Conservation (phyloP, 2,113 vertebrate species). For the Brevimyrus niger region DNA sequence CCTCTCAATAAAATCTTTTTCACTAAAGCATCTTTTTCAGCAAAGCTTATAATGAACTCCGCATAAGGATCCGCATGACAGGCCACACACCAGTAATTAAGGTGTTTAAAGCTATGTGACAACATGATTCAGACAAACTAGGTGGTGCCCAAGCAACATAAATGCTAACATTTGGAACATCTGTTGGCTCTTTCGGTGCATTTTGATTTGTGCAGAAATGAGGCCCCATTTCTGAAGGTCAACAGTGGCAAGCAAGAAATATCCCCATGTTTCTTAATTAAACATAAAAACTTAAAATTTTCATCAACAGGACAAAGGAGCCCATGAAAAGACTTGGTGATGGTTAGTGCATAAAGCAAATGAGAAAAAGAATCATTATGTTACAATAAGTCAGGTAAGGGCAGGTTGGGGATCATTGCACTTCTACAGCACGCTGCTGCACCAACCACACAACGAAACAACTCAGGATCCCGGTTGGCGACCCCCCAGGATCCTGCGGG, state of each 20-base stretch:
- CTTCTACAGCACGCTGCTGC: not conserved
- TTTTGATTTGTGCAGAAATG: slow-evolving; percentile 21
- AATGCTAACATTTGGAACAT: slow-evolving; percentile 21
- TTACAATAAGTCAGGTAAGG: not conserved
- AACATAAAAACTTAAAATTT: not conserved
- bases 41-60: not conserved
- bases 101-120: slow-evolving; percentile 22
- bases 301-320: not conserved
- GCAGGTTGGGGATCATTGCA: not conserved
- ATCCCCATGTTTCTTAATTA: not conserved
- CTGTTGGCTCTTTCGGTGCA: slow-evolving; percentile 24
- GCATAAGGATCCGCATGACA: not conserved
- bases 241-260: not conserved
- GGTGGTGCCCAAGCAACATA: slow-evolving; percentile 11
- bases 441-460: not conserved
- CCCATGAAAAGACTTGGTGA: not conserved
- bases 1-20: not conserved
- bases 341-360: not conserved
- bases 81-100: slow-evolving; percentile 15
- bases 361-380: not conserved
- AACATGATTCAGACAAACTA: slow-evolving; percentile 16
- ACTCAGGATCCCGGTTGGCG: not conserved
- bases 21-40: not conserved
- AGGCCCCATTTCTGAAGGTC: not conserved
- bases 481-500: not conserved